Base-by-base conservation (phyloP, 2,888 invertebrate genomes). In the Dynastes tityus region DNA sequence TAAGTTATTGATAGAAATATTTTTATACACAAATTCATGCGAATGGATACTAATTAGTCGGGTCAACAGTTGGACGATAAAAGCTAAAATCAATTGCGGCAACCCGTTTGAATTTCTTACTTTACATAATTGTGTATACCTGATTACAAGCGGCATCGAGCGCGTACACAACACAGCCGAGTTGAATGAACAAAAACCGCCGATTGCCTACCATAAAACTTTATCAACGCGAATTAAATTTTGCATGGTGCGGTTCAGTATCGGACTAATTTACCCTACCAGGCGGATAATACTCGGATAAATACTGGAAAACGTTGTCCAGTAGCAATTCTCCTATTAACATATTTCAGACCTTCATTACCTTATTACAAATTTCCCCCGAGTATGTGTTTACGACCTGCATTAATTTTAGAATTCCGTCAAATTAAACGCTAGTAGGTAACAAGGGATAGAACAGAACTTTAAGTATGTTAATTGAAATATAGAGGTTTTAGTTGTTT, bases 341-440 rank as follows among this genome's bases (percentile, higher is more conserved):
- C 73, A 74, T 74, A 74, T 74, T 74, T 74, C 61, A 74, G 73
- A 74, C 73, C 73, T 74, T 61, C 73, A 74, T 74, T 74, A 74
- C 61, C 61, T 73, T 73, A 73, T 73, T 73, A 73, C 61, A 73
- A 61, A 73, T 73, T 73, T 74, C 58, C 73, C 73, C 40, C 27
- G 73, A 74, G 73, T 74, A 49, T 45, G 45, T 49, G 61, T 74
- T 74, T 74, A 74, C 61, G 49, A 13, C 45, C 22, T 61, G 45
- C 73, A 61, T 74, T 74, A 74, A 74, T 74, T 74, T 61, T 45
- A 11, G 61, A 71, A 63, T 16, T 74, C 61, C 61, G 61, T 45
- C 61, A 74, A 74, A 74, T 74, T 74, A 74, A 74, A 74, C 73
- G 73, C 45, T 49, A 32, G 13, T 55, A 53, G 32, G 32, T 51